Evolutionary conservation across 2,888 invertebrate species (phyloP), one percentile per base, ranked within the genome.

Genomic region (Steinernema scapterisci): DNA sequence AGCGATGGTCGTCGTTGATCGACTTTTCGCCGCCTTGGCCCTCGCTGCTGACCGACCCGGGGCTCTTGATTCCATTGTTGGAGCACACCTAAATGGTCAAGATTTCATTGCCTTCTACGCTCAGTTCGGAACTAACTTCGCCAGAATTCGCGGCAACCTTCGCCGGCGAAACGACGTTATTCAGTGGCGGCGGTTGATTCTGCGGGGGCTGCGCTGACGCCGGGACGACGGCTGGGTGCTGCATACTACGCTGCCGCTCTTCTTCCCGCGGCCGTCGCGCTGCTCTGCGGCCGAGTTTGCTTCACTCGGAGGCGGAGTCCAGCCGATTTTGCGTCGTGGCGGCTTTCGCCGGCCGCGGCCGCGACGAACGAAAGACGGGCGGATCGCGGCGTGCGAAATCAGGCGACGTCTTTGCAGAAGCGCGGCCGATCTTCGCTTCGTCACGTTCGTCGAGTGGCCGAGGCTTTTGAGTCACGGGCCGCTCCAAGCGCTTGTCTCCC

Each of bases 1-100:
- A 76, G 19, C 78, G 70, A 9, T 80, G 46, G 25, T 75, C 76
- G 73, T 77, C 77, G 25, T 72, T 70, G 73, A 63, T 63, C 31
- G 63, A 21, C 63, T 63, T 63, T 31, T 63, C 63, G 31, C 31
- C 31, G 5, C 6, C 31, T 11, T 63, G 63, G 27, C 63, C 63
- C 38, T 63, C 63, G 63, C 63, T 63, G 11, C 27, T 27, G 11
- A 63, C 63, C 31, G 63, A 63, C 27, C 63, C 63, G 27, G 63
- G 63, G 27, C 63, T 63, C 31, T 63, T 63, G 63, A 63, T 31
- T 25, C 63, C 63, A 31, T 63, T 63, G 31, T 11, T 63, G 16
- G 63, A 27, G 63, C 38, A 38, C 63, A 63, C 63, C 63, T 63
- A 63, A 31, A 31, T 13, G 16, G 31, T 2, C 31, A 16, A 16